Base-by-base conservation (phyloP, 1,140 invertebrate genomes). In the Leptinotarsa texana region DNA sequence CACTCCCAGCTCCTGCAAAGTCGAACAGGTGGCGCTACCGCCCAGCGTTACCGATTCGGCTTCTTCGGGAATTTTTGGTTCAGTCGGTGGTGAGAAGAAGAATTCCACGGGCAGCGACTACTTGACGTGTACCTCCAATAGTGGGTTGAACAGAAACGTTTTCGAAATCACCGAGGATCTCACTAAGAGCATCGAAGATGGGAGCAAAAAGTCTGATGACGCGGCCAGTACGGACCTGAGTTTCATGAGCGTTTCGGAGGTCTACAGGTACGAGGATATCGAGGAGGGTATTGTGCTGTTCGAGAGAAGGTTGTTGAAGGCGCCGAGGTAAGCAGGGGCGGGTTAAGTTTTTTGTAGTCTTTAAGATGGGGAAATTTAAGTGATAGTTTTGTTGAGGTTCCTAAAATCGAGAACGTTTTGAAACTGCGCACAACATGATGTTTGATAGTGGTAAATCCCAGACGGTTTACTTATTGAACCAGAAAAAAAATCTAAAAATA, bases 241-340 rank as follows among this genome's bases (percentile, higher is more conserved):
- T 74, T 85, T 86, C 74, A 75, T 89, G 0, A 90, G 86, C 79
- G 84, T 92, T 24, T 88, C 91, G 21, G 93, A 94, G 82, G 90
- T 93, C 74, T 94, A 93, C 78, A 91, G 91, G 69, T 93, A 94
- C 83, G 89, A 91, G 63, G 93, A 94, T 84, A 85, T 86, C 73
- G 91, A 93, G 69, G 89, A 93, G 78, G 90, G 91, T 62, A 85
- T 94, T 1, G 87, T 89, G 62, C 88, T 95, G 24, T 89, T 92
- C 77, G 93, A 94, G 83, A 91, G 89, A 66, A 88, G 91, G 80
- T 82, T 91, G 57, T 86, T 89, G 11, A 85, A 89, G n/a, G 83
- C 87, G 4, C 83, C 88, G 47, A 86, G 87, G 90, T 92, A 77
- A 77, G 33, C 33, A 42, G 33, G 33, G 33, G 8, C 33, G 8